Base-by-base conservation (phyloP, 2,888 invertebrate genomes). In the Eupithecia subfuscata region DNA sequence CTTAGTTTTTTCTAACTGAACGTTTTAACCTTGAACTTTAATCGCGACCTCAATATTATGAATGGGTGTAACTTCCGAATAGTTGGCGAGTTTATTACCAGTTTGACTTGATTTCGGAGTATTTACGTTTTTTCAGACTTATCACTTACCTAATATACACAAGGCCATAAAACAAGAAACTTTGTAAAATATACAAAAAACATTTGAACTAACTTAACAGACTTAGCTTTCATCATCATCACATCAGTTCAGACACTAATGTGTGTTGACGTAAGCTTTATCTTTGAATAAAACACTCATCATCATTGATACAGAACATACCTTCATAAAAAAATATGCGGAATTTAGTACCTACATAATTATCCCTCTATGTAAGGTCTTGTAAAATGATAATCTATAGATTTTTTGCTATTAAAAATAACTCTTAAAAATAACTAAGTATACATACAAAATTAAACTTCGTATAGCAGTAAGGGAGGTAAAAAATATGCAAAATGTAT, bases 51-150 rank as follows among this genome's bases (percentile, higher is more conserved):
- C 60, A 60, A 25, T 60, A 56, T 60, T 60, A 25, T 60, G 25
- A 60, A 60, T 60, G 60, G 14, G 56, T 40, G 40, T 22, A 25
- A 60, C 60, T 60, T 60, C 25, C 25, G 60, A 60, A 60, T 60
- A 25, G 25, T 14, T 60, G 25, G 22, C 60, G 25, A 60, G 25
- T 60, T 60, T 60, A 60, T 25, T 60, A 22, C 25, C 7, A 12
- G 25, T 60, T 14, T 5, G 22, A 22, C 12, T 12, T 56, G 22
- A 22, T 3, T n/a, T n/a, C 9, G 22, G 1, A 11, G 22, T 22
- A 56, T 56, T 56, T 37, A 52, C 52, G n/a, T n/a, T 52, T 9
- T 9, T 52, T n/a, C n/a, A 52, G 9, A n/a, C n/a, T n/a, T 45
- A 43, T 2, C 16, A 16, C 6, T 1, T 3, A 45, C 0, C 5